Evolutionary conservation across 2,113 vertebrate genomes (phyloP).

Genomic region (Panthera tigris): DNA sequence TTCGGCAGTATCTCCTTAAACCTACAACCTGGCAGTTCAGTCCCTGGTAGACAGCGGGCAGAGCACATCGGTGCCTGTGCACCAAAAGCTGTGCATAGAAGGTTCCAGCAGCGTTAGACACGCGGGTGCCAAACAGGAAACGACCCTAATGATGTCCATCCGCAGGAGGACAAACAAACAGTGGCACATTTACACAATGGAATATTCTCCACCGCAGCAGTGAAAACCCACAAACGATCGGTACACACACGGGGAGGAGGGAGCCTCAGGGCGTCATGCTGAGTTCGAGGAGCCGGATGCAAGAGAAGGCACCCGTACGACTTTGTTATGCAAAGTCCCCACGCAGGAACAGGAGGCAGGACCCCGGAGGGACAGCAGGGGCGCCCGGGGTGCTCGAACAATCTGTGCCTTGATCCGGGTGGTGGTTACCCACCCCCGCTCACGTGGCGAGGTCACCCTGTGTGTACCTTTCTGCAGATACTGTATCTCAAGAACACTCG

Average conservation of each 20-base stretch:
- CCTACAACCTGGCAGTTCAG: not conserved
- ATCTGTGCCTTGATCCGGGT: not conserved
- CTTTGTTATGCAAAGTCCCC: not conserved
- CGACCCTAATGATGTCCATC: not conserved
- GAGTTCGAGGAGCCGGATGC: not conserved
- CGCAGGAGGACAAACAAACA: not conserved
- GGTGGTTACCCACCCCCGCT: accelerated
- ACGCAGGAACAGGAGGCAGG: not conserved
- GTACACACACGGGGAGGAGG: accelerated
- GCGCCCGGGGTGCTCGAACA: not conserved
- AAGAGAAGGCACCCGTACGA: not conserved
- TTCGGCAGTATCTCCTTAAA: not conserved
- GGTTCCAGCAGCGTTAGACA: not conserved
- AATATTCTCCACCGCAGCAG: not conserved
- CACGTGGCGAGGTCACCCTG: accelerated
- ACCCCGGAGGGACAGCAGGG: not conserved
- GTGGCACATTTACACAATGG: accelerated
- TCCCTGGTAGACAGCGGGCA: accelerated
- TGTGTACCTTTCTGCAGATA: not conserved
- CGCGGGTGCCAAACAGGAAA: not conserved
- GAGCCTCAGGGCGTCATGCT: not conserved
- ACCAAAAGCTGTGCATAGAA: not conserved
- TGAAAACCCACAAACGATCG: accelerated
- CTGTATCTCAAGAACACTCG: not conserved
- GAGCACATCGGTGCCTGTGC: accelerated